Base-by-base conservation (phyloP, 1,140 invertebrate species). In the Harpegnathos saltator region DNA sequence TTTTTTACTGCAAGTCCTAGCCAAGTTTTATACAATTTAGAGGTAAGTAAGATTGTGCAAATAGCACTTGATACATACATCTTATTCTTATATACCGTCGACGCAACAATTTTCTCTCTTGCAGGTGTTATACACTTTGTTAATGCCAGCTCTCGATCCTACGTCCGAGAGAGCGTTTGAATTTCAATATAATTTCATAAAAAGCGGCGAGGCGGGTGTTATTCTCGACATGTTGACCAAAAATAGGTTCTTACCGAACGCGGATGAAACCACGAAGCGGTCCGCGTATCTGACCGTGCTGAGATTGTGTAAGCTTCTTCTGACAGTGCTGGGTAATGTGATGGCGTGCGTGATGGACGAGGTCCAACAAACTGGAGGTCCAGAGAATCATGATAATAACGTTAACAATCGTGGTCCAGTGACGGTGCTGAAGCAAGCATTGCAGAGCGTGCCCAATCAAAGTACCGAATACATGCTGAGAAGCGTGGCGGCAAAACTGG, bases 121-220 rank as follows among this genome's bases (percentile, higher is more conserved):
- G 75, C 94, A 98, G 96, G 98, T 99, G 61, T 94, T 98, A 63
- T 99, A 99, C 92, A 97, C 98, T 63, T 95, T 99, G 90, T 94
- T 99, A 52, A 98, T 99, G 96, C 98, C 98, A 17, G 98, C 98
- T 12, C 93, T 97, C 33, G 98, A 98, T 89, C 96, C 97, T 3
- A 95, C 97, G 84, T 96, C 97, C 0, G 98, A 99, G 54, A 96
- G 97, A 87, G 96, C 98, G 44, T 96, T 97, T 90, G 97, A 97
- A 91, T 98, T 99, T 94, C 98, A 99, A 93, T 96, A 97, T 82
- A 97, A 97, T 91, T 99, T 99, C 93, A 96, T 99, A 65, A 97
- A 96, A 89, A 98, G 97, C 89, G 97, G 97, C 3, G 97, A 98
- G 89, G 97, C 97, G 14, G 96, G 96, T 72, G 95, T 97, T 66